Conservation (phyloP, 2,888 invertebrate genomes). For the Lapara coniferarum region DNA sequence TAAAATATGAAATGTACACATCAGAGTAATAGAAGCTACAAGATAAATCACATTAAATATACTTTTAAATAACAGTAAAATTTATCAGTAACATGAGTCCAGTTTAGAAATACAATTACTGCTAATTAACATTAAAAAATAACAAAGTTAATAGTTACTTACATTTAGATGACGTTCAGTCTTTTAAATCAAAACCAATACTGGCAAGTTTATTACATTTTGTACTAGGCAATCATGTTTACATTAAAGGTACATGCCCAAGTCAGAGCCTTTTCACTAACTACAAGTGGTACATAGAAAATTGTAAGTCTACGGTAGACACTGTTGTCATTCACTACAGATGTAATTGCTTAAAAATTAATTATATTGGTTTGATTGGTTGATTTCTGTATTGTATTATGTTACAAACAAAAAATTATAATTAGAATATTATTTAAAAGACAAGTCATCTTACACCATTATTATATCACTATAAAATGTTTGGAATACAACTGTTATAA, state of each 20-base stretch:
- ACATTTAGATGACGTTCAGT: conserved; percentile 80
- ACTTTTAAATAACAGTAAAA: conserved; percentile 41
- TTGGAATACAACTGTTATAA: background rate
- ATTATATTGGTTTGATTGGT: background rate
- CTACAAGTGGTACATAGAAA: conserved; percentile 41
- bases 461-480: background rate
- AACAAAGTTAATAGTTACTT: conserved; percentile 64
- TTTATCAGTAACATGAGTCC: conserved; percentile 35
- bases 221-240: conserved; percentile 79
- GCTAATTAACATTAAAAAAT: conserved; percentile 64
- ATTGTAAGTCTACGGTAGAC: conserved; percentile 24
- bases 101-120: conserved; percentile 45
- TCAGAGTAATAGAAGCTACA: conserved; percentile 46
- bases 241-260: conserved; percentile 51
- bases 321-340: background rate
- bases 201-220: conserved; percentile 83
- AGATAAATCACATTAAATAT: conserved; percentile 48
- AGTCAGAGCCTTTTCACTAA: conserved; percentile 72
- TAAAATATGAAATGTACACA: conserved; percentile 34
- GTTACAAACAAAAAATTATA: background rate
- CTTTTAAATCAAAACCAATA: conserved; percentile 83
- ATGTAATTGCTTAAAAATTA: background rate
- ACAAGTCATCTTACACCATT: conserved; percentile 4
- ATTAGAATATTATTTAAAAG: background rate
- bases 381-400: background rate